A percentile compares a stretch with the other conserved stretches of the same genome.
These are phyloP conservation scores for Orchesella cincta DNA, from an alignment of 1,140 invertebrate genomes.

Conservation along the genomic window DNA sequence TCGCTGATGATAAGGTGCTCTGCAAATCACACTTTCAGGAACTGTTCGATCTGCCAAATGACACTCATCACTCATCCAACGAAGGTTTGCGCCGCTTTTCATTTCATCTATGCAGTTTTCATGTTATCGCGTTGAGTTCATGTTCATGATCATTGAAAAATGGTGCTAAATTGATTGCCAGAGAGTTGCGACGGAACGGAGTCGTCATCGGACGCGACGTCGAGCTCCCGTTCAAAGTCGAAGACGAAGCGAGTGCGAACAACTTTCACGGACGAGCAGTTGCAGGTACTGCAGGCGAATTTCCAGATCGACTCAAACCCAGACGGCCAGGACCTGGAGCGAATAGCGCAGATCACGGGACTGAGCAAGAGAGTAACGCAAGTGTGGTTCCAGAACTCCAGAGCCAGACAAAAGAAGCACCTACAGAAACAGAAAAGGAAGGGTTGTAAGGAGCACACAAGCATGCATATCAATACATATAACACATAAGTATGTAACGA, in stretches of 20 bases:
- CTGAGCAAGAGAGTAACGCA: constrained; percentile 73
- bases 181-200: constrained; percentile 26
- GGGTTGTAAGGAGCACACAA: too few species aligned
- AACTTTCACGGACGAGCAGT: constrained; percentile 71
- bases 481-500: too few species aligned
- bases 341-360: constrained; percentile 68
- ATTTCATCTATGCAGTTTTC: too few species aligned
- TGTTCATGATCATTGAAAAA: too few species aligned
- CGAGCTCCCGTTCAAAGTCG: constrained; percentile 38
- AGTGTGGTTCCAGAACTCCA: constrained; percentile 99
- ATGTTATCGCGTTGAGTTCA: too few species aligned
- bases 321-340: constrained; percentile 69
- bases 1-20: constrained; percentile 86
- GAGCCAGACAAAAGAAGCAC: constrained; percentile 97
- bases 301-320: constrained; percentile 71
- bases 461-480: too few species aligned
- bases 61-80: too few species aligned
- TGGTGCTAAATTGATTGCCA: too few species aligned
- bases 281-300: constrained; percentile 68
- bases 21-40: constrained; percentile 95
- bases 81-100: too few species aligned
- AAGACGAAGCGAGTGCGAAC: constrained; percentile 69
- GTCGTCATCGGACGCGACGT: constrained; percentile 47
- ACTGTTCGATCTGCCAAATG: constrained; percentile 66
- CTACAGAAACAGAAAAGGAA: too few species aligned